Base-by-base conservation (phyloP, 2,888 invertebrate genomes). In the Meloe dianella region DNA sequence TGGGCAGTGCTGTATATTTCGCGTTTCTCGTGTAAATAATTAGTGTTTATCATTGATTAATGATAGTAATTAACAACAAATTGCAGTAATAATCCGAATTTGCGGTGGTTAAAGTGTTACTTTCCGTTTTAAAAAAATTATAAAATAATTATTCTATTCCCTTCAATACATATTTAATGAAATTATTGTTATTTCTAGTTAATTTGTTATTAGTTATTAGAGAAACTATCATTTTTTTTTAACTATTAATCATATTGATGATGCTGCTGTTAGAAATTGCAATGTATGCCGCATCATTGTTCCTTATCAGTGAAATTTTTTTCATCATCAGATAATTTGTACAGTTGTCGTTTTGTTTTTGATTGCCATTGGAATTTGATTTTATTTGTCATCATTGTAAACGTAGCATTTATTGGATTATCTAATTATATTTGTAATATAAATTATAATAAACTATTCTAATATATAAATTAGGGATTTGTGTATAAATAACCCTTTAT, bases 11-110 rank as follows among this genome's bases (percentile, higher is more conserved):
- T 8, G 17, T 47, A 6, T 20, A 20, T 47, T 47, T 9, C 47
- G n/a, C n/a, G n/a, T n/a, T n/a, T n/a, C n/a, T n/a, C 47, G 47
- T 47, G 47, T 47, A 47, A 47, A 47, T 47, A 47, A 47, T 20
- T 47, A 20, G 47, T 47, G 47, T 38, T n/a, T n/a, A 7, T 47
- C 6, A 17, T 47, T 47, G 10, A 17, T 20, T 47, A 47, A 47
- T 38, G n/a, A 38, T 38, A 12, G 5, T 47, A 41, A 41, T 17
- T 38, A 38, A 38, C 14, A 14, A 17, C 14, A 38, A 38, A n/a
- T n/a, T 32, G 12, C 38, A 38, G 14, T 38, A 38, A 32, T 32
- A 14, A 38, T n/a, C 38, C 38, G 38, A 38, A 38, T 38, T 38
- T 8, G 3, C 12, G n/a, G n/a, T n/a, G n/a, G n/a, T n/a, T n/a